Base-by-base conservation (phyloP, 2,888 invertebrate species). In the Rotaria sp. region DNA sequence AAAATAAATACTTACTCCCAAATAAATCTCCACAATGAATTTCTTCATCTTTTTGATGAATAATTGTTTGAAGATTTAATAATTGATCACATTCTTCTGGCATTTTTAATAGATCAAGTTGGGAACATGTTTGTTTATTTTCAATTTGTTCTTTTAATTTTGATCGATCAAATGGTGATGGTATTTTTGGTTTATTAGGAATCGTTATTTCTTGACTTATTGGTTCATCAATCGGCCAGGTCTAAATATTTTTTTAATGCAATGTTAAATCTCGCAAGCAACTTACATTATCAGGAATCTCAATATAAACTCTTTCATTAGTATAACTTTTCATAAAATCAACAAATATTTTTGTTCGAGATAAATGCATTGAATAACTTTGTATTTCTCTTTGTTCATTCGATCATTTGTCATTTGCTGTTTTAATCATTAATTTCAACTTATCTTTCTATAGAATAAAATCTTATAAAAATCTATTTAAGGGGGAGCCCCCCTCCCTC, bases 21-120 rank as follows among this genome's bases (percentile, higher is more conserved):
- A 67, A 67, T 67, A 67, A 35, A 67, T 67, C 67, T 67, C 67
- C 67, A 67, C 67, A 67, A n/a, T n/a, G n/a, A n/a, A n/a, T n/a
- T n/a, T 67, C 67, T 67, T 67, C 67, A 30, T 67, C 35, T n/a
- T 67, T 26, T 35, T n/a, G 30, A 21, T 35, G 67, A 35, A 67
- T 35, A 21, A 67, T 35, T 21, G 67, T 21, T 21, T 67, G 67
- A 30, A 67, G 67, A 67, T 67, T 67, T 21, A 67, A 35, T 21
- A 67, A 35, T 67, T 18, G 67, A 67, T 67, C 67, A 67, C 67
- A 67, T 67, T 67, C 67, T 35, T 67, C 21, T 18, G 67, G 35
- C 21, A 67, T 35, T 35, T 67, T 67, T 2, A 15, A 5, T 30
- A 67, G 30, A 67, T 67, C 67, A n/a, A 67, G 7, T 30, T 35